These are phyloP conservation scores for Scyliorhinus canicula DNA, from an alignment of 2,797 vertebrate species.

Conservation along the genomic window DNA sequence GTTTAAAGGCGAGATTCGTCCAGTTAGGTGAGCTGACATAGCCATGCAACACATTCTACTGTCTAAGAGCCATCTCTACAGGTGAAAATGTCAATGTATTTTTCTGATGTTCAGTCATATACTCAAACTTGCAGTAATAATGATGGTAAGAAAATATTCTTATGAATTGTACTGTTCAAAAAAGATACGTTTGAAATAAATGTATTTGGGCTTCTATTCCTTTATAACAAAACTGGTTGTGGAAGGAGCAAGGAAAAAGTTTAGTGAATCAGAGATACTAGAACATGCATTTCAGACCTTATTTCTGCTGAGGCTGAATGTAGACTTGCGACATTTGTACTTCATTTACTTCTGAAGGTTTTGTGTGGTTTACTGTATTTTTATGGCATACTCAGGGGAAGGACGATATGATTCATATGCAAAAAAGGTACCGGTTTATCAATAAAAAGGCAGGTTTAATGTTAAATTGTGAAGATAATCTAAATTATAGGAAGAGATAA, in stretches of 20 bases:
- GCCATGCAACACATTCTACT: constrained; percentile 41
- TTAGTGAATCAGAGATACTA: neutral
- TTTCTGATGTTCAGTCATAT: neutral
- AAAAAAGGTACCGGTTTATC: constrained; percentile 1
- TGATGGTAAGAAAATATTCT: neutral
- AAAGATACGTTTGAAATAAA: neutral
- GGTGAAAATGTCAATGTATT: neutral
- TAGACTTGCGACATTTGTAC: neutral
- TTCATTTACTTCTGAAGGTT: neutral
- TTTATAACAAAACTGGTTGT: neutral
- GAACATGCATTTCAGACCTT: neutral
- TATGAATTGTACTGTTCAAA: neutral
- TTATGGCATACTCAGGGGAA: constrained; percentile 44
- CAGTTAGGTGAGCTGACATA: constrained; percentile 43
- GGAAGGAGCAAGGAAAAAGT: neutral
- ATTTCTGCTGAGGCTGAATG: neutral
- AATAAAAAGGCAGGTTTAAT: neutral
- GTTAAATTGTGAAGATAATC: neutral
- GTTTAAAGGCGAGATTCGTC: constrained; percentile 44
- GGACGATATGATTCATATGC: constrained; percentile 37
- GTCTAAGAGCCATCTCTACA: neutral
- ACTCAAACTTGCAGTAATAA: constrained; percentile 7
- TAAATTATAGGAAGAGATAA: neutral
- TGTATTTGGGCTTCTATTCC: neutral
- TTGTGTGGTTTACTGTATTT: neutral